Conservation (phyloP, 2,113 vertebrate genomes). For the Boleophthalmus pectinirostris region DNA sequence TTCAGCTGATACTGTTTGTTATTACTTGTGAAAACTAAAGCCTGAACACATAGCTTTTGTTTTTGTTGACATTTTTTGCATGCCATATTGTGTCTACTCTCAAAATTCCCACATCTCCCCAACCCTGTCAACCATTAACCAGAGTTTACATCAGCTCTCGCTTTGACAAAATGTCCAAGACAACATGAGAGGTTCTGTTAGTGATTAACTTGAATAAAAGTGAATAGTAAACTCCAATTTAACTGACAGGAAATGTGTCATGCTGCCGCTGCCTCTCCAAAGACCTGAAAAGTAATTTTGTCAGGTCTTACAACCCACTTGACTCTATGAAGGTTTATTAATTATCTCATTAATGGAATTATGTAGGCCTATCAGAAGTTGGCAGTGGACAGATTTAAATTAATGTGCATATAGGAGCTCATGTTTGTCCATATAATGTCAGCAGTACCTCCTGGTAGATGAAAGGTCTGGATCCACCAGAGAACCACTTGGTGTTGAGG, state of each 20-base stretch:
- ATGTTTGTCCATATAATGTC: background rate
- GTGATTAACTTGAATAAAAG: background rate
- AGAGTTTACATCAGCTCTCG: background rate
- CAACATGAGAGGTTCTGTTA: background rate
- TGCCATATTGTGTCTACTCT: background rate
- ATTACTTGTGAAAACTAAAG: background rate
- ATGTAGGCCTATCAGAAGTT: too few relatives aligned
- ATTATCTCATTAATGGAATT: too few relatives aligned
- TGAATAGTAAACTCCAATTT: too few relatives aligned
- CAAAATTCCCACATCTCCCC: background rate
- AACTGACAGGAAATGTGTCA: too few relatives aligned
- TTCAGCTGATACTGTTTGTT: background rate
- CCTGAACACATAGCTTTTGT: background rate
- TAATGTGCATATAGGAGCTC: too few relatives aligned
- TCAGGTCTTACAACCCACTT: too few relatives aligned
- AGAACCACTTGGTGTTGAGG: slow-evolving; percentile 84
- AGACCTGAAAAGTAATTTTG: too few relatives aligned
- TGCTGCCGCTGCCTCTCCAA: too few relatives aligned
- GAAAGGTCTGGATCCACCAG: slow-evolving; percentile 79
- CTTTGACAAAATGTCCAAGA: background rate
- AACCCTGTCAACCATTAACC: background rate
- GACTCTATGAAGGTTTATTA: too few relatives aligned
- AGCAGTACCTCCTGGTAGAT: slow-evolving; percentile 88
- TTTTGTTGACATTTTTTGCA: background rate
- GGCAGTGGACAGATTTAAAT: too few relatives aligned